Percentiles rank a stretch among this genome's conserved stretches.
Evolutionary conservation across 2,797 vertebrate species (phyloP).

Genomic region (Coreius guichenoti): DNA sequence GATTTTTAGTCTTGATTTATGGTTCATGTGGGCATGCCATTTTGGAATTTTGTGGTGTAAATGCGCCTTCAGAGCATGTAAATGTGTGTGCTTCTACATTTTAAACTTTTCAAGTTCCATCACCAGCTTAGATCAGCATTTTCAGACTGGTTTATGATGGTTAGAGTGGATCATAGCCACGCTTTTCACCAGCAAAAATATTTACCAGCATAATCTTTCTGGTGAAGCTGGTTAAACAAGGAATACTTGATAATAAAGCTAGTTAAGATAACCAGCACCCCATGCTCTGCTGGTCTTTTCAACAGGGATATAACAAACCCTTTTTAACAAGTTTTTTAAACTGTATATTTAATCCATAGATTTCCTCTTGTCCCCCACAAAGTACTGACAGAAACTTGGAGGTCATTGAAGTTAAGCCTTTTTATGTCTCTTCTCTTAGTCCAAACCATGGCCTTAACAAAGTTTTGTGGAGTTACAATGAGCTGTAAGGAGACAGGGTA

Average conservation of each 20-base stretch:
- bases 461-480: slow-evolving; percentile 69
- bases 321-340: not conserved
- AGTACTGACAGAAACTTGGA: slow-evolving; percentile 66
- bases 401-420: slow-evolving; percentile 70
- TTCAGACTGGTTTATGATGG: slow-evolving; percentile 5
- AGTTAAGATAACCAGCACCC: not conserved
- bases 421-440: slow-evolving; percentile 70
- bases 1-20: slow-evolving; percentile 20
- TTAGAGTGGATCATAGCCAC: not conserved
- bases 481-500: slow-evolving; percentile 77
- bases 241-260: not conserved
- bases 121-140: not conserved
- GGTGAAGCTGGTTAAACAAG: not conserved
- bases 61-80: not conserved
- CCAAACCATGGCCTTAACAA: slow-evolving; percentile 71
- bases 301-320: not conserved
- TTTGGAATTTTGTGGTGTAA: not conserved
- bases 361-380: slow-evolving; percentile 32
- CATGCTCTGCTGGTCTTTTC: not conserved
- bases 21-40: not conserved
- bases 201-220: not conserved
- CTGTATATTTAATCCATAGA: not conserved
- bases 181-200: not conserved
- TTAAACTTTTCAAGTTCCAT: not conserved
- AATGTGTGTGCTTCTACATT: not conserved